A percentile compares a stretch with the other conserved stretches of the same genome.
Evolutionary conservation across 2,113 vertebrate genomes (phyloP).

Genomic region (Oncorhynchus gorbuscha): DNA sequence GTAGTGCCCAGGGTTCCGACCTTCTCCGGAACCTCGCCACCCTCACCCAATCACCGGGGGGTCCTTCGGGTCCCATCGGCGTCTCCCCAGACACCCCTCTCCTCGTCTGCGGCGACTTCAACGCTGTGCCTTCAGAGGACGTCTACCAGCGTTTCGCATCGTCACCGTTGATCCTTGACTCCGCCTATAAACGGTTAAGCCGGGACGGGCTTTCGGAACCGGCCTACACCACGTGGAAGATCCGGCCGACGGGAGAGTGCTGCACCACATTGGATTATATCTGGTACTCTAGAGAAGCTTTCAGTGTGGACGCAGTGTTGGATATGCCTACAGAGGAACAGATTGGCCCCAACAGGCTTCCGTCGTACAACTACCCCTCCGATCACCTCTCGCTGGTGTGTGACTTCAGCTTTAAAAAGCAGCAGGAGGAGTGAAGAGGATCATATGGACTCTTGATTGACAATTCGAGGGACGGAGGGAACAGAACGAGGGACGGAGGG

Average conservation of each 20-base stretch:
- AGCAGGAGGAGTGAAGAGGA: conserved; percentile 45
- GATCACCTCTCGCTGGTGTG: conserved; percentile 96
- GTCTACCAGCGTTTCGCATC: conserved; percentile 85
- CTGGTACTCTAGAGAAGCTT: conserved; percentile 85
- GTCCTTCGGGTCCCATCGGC: not conserved
- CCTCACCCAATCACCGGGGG: conserved; percentile 67
- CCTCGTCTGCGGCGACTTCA: conserved; percentile 93
- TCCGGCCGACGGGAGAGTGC: conserved; percentile 88
- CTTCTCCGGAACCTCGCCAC: conserved; percentile 85
- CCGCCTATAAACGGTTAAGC: conserved; percentile 91
- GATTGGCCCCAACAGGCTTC: conserved; percentile 93
- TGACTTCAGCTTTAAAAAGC: conserved; percentile 88
- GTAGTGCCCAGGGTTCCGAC: conserved; percentile 88
- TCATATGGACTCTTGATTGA: not conserved
- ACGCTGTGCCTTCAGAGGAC: conserved; percentile 87
- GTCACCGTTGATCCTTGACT: conserved; percentile 87
- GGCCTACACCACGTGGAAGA: conserved; percentile 93
- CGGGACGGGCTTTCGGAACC: conserved; percentile 83
- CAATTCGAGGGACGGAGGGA: not conserved
- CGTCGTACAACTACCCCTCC: conserved; percentile 90
- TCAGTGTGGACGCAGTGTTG: conserved; percentile 82
- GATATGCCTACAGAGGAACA: conserved; percentile 88
- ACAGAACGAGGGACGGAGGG: not conserved
- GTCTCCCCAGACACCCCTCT: conserved; percentile 64
- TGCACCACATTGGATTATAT: conserved; percentile 95